Evolutionary conservation across 2,888 invertebrate species (phyloP), one percentile per base, ranked within the genome.

Genomic region (Plagodis dolabraria): DNA sequence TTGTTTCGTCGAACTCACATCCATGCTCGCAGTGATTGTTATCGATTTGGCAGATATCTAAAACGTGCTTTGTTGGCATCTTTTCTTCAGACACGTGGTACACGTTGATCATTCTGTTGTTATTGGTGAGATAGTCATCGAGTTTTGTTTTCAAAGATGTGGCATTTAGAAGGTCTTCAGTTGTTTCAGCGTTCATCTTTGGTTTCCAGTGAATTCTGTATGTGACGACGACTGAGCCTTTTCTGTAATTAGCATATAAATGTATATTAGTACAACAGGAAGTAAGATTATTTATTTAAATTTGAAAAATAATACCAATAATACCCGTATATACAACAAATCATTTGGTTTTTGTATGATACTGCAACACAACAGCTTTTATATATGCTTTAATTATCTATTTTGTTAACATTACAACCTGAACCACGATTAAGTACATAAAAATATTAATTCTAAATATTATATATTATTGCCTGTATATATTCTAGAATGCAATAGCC

Each of bases 171-270:
- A 94, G 89, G 60, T 94, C 93, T 57, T 90, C 88, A 34, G 85
- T 76, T 22, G 84, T 77, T 64, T 89, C 85, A 1, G 87, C 86
- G 54, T 79, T 74, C 36, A 87, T 75, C 74, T 94, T 94, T 58
- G 94, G 93, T 53, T 86, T 88, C 96, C 96, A 96, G 53, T 94
- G 94, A 38, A 96, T 89, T 72, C 95, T 90, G 82, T 95, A 95
- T 63, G 94, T 94, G 5, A 94, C 94, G 44, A 95, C 86, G 47
- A 96, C 90, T 60, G 95, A 95, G 63, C 95, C 96, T 54, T 94
- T 91, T 71, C 95, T 95, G 88, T 60, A 93, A 73, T 8, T 57
- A 33, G n/a, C 7, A 8, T 38, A 8, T 38, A 5, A 8, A 8
- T 5, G 7, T 4, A 7, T 4, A 38, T 38, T 7, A 8, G 7